phyloP scores from a whole-genome alignment of 2,797 vertebrate species.

The Ctenochaetus hawaiiensis region DNA sequence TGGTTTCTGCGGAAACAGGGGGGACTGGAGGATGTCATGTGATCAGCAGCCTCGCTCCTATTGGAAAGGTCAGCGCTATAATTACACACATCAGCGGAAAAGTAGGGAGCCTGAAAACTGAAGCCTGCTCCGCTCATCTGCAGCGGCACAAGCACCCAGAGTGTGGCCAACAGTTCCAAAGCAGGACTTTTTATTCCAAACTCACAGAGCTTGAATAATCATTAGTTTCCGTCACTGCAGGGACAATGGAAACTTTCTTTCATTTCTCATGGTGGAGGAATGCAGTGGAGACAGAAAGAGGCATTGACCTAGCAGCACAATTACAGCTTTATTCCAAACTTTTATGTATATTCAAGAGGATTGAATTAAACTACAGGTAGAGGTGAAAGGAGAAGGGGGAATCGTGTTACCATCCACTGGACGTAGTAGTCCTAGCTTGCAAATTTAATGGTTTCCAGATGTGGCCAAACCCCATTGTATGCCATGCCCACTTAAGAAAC shows the following conservation, averaged over 20 bases:
- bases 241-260: constrained; percentile 80
- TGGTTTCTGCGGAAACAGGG: constrained; percentile 67
- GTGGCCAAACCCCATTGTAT: constrained; percentile 50
- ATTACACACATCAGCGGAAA: constrained; percentile 85
- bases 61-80: constrained; percentile 84
- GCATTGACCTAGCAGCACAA: constrained; percentile 40
- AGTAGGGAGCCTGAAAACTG: constrained; percentile 61
- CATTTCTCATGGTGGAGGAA: constrained; percentile 53
- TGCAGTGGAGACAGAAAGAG: constrained; percentile 16
- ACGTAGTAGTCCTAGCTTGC: constrained; percentile 46
- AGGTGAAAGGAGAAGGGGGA: constrained; percentile 41
- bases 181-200: constrained; percentile 54
- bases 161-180: constrained; percentile 50
- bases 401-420: constrained; percentile 36
- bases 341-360: constrained; percentile 37
- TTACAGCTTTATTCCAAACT: constrained; percentile 28
- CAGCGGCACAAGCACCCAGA: constrained; percentile 45
- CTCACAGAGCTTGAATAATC: constrained; percentile 74
- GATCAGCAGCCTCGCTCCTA: constrained; percentile 67
- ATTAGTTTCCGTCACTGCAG: constrained; percentile 73
- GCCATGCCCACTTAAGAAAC: constrained; percentile 54
- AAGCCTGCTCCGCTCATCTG: constrained; percentile 71
- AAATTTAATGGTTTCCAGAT: constrained; percentile 72
- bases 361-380: constrained; percentile 50
- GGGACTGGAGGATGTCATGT: constrained; percentile 61